Percentiles rank a stretch among this genome's conserved stretches.
Evolutionary conservation across 2,797 vertebrate species (phyloP).

Genomic region (Acanthurus lineatus): DNA sequence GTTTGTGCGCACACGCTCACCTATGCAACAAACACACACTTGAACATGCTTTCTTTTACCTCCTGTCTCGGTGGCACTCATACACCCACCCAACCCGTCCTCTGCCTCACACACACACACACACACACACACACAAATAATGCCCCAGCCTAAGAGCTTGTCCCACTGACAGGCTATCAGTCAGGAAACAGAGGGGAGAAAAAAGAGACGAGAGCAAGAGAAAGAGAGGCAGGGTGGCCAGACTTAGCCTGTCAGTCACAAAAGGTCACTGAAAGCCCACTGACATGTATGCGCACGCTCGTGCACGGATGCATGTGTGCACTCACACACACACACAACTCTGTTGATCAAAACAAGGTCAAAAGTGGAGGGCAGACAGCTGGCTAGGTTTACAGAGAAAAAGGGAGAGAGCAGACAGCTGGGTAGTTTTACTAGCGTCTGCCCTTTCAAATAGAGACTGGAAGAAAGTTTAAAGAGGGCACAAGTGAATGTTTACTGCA

Average conservation of each 20-base stretch:
- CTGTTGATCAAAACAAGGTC: slow-evolving; percentile 81
- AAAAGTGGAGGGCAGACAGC: slow-evolving; percentile 79
- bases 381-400: slow-evolving; percentile 75
- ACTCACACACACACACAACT: slow-evolving; percentile 48
- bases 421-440: slow-evolving; percentile 78
- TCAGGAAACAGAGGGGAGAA: slow-evolving; percentile 78
- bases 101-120: slow-evolving; percentile 8
- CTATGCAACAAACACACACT: slow-evolving; percentile 65
- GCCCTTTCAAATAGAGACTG: slow-evolving; percentile 75
- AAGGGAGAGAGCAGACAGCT: slow-evolving; percentile 75
- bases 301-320: slow-evolving; percentile 39
- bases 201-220: slow-evolving; percentile 59
- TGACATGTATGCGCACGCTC: slow-evolving; percentile 64
- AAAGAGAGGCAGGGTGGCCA: slow-evolving; percentile 63
- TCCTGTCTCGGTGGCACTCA: slow-evolving; percentile 42
- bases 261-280: slow-evolving; percentile 71
- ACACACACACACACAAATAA: slow-evolving; percentile 26
- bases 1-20: slow-evolving; percentile 49
- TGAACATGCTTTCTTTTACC: slow-evolving; percentile 53
- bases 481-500: slow-evolving; percentile 76
- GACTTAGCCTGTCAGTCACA: slow-evolving; percentile 80
- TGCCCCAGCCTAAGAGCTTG: slow-evolving; percentile 52
- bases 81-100: slow-evolving; percentile 18
- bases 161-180: slow-evolving; percentile 80
- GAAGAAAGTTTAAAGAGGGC: slow-evolving; percentile 78